A percentile compares a stretch with the other conserved stretches of the same genome.
Conservation (phyloP, 2,113 vertebrate genomes). For the Alectura lathami region DNA sequence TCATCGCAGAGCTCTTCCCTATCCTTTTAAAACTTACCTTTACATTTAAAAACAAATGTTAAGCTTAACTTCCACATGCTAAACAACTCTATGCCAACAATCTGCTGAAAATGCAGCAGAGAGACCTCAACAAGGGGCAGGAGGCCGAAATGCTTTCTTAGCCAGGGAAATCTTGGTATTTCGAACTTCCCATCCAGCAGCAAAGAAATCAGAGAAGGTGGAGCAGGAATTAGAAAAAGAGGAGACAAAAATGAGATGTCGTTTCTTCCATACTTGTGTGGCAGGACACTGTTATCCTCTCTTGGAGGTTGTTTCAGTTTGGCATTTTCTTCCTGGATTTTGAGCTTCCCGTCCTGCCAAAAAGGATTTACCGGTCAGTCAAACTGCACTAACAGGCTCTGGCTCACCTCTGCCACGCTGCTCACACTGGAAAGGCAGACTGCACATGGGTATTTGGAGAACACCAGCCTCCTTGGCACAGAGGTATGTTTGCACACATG, state of each 20-base stretch:
- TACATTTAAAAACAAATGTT: background rate
- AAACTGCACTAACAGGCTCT: background rate
- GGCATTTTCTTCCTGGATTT: slow-evolving; percentile 72
- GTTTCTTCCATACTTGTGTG: slow-evolving; percentile 35
- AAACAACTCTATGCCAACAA: background rate
- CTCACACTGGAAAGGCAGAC: background rate
- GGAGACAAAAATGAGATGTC: background rate
- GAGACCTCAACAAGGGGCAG: background rate
- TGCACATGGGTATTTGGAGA: rapidly evolving
- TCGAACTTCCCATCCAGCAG: background rate
- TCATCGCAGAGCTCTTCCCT: background rate
- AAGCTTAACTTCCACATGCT: background rate
- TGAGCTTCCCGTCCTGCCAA: slow-evolving; percentile 72
- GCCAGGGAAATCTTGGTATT: background rate
- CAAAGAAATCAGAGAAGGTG: background rate
- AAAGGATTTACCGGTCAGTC: background rate
- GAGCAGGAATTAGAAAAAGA: background rate
- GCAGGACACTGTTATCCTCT: slow-evolving; percentile 56
- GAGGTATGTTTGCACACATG: rapidly evolving
- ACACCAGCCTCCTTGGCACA: background rate
- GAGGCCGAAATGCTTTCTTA: background rate
- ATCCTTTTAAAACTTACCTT: background rate
- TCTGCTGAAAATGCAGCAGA: background rate
- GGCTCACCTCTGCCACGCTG: background rate
- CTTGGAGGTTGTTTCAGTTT: slow-evolving; percentile 52